Percentiles rank a stretch among this genome's conserved stretches.
These are phyloP conservation scores for Drosophila pseudotalamancana DNA, from an alignment of 2,888 invertebrate genomes.

Conservation along the genomic window DNA sequence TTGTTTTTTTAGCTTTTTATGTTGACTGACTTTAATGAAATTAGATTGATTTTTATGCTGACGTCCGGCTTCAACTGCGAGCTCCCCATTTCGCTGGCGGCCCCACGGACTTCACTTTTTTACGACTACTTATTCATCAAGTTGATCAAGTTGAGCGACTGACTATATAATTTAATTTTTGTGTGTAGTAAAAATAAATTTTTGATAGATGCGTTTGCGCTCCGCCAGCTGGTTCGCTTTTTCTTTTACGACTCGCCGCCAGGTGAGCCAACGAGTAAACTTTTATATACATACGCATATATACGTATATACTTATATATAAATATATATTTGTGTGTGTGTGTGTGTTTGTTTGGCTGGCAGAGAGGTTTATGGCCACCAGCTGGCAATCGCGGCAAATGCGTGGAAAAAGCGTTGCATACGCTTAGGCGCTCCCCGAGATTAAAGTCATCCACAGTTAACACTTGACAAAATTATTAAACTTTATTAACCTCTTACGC, in stretches of 20 bases:
- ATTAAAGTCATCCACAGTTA: slow-evolving; percentile 63
- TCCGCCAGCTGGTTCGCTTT: slow-evolving; percentile 33
- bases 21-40: slow-evolving; percentile 74
- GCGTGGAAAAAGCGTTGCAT: slow-evolving; percentile 27
- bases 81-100: not conserved
- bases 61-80: slow-evolving; percentile 45
- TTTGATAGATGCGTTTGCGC: slow-evolving; percentile 68
- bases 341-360: slow-evolving; percentile 9
- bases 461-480: slow-evolving; percentile 70
- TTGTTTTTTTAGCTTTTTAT: slow-evolving; percentile 28
- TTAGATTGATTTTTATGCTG: slow-evolving; percentile 74
- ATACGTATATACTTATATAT: slow-evolving; percentile 19
- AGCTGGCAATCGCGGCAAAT: slow-evolving; percentile 31
- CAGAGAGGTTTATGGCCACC: slow-evolving; percentile 39
- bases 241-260: slow-evolving; percentile 46
- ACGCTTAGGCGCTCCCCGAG: slow-evolving; percentile 40
- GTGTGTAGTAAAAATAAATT: slow-evolving; percentile 72
- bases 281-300: slow-evolving; percentile 35
- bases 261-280: slow-evolving; percentile 27
- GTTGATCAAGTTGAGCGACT: slow-evolving; percentile 76
- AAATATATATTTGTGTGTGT: slow-evolving; percentile 38
- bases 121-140: slow-evolving; percentile 76
- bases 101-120: slow-evolving; percentile 52
- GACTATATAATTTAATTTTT: slow-evolving; percentile 78
- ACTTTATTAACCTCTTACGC: slow-evolving; percentile 70